These are phyloP conservation scores for Cheilosia scutellata DNA, from an alignment of 2,888 invertebrate species.

Conservation along the genomic window DNA sequence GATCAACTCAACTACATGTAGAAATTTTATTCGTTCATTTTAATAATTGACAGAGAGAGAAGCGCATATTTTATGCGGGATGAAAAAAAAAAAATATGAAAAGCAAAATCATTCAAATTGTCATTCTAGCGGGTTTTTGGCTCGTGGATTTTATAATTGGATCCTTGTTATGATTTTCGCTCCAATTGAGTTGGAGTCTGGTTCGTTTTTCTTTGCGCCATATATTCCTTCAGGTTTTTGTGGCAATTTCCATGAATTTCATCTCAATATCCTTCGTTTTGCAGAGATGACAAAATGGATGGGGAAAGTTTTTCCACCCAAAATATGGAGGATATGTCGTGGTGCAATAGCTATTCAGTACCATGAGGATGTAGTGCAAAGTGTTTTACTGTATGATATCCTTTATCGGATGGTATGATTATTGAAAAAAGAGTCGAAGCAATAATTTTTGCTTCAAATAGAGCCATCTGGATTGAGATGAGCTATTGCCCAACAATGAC, in stretches of 20 bases:
- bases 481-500: background rate
- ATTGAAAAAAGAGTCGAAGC: conserved; percentile 17
- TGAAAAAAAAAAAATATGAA: background rate
- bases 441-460: conserved; percentile 34
- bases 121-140: conserved; percentile 18
- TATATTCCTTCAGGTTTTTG: background rate
- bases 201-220: background rate
- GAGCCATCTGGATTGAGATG: conserved; percentile 4
- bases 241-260: conserved; percentile 54
- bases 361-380: conserved; percentile 15
- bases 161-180: conserved; percentile 64
- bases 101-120: conserved; percentile 38
- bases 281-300: conserved; percentile 29
- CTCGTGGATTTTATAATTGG: conserved; percentile 43
- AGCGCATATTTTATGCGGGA: background rate
- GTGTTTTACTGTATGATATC: conserved; percentile 29
- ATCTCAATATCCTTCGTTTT: conserved; percentile 30
- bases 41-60: conserved; percentile 4
- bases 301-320: conserved; percentile 25
- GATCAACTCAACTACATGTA: conserved; percentile 29
- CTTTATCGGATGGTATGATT: conserved; percentile 17
- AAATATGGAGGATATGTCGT: background rate
- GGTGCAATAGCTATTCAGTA: background rate
- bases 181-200: conserved; percentile 39
- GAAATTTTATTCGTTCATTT: background rate